phyloP scores from a whole-genome alignment of 2,888 invertebrate species.

The Congeria kusceri region DNA sequence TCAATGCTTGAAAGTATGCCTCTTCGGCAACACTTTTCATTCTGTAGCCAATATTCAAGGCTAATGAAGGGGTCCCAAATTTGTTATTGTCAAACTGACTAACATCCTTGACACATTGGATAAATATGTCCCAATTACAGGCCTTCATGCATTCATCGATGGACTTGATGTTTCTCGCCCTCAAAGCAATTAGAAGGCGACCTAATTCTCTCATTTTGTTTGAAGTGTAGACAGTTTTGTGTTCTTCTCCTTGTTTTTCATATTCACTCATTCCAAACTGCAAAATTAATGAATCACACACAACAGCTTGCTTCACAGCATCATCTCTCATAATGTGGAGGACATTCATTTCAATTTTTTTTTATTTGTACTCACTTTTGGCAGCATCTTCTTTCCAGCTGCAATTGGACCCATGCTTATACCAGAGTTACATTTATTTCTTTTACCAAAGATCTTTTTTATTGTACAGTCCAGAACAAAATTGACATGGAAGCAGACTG shows the following conservation, averaged over 20 bases:
- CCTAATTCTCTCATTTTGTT: constrained; percentile 46
- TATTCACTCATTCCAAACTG: constrained; percentile 32
- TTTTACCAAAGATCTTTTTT: constrained; percentile 35
- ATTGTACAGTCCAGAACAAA: constrained; percentile 37
- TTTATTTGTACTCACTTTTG: constrained; percentile 9
- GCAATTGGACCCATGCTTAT: constrained; percentile 19
- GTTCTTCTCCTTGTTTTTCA: constrained; percentile 37
- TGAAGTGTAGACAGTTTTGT: constrained; percentile 30
- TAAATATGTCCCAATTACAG: constrained; percentile 39
- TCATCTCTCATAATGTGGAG: constrained; percentile 46
- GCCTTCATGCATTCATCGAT: constrained; percentile 30
- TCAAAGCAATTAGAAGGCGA: constrained; percentile 31
- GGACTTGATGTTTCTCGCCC: constrained; percentile 21
- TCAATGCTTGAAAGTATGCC: constrained; percentile 29
- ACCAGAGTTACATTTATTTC: constrained; percentile 6
- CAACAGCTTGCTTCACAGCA: constrained; percentile 21
- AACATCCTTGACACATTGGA: constrained; percentile 31
- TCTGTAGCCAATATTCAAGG: constrained; percentile 43
- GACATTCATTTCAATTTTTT: constrained; percentile 22
- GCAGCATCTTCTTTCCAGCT: constrained; percentile 17
- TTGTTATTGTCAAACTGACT: constrained; percentile 29
- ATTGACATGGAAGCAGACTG: constrained; percentile 38
- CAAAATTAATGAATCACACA: constrained; percentile 30
- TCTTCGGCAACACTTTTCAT: constrained; percentile 82
- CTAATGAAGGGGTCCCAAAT: constrained; percentile 41